Evolutionary conservation across 2,888 invertebrate species (phyloP), one percentile per base, ranked within the genome.

Genomic region (Thymelicus lineola): DNA sequence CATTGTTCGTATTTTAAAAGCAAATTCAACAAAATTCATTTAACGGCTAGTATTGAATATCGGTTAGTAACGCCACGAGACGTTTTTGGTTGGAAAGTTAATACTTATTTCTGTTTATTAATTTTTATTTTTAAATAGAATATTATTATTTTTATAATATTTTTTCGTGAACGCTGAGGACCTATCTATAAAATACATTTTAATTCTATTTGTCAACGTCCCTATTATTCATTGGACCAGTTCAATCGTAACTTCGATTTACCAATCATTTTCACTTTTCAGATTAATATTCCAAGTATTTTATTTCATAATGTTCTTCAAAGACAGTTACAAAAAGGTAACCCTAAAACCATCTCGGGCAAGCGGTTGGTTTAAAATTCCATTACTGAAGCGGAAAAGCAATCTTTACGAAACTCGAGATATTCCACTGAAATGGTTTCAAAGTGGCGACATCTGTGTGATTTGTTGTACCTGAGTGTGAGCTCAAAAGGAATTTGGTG

Each of bases 401-500:
- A 59, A 65, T 71, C 63, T 72, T 74, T 72, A 69, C 68, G 58
- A 75, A 74, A 75, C 67, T 61, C 59, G 70, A 66, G 58, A 72
- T 73, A 72, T 71, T 70, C 73, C 70, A 45, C 61, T 71, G 72
- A 71, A 72, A 70, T 65, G 65, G 36, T 70, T 62, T 72, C 71
- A 73, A 72, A 73, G 68, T 62, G 70, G 63, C 28, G 65, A 70
- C 57, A 69, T 69, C 72, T 73, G 67, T 71, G 71, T 71, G 71
- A 71, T 74, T 74, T 73, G 62, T 63, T 57, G 74, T 71, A 73
- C 71, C 74, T 76, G 78, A 76, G 75, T 80, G 80, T 80, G 77
- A 81, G 81, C 76, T 78, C 80, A 81, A 78, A 46, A 15, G 59
- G n/a, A 20, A 53, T 53, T 53, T 12, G 12, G 20, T 20, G 12